phyloP scores from a whole-genome alignment of 1,140 invertebrate genomes.

The Drosophila quadrilineata region DNA sequence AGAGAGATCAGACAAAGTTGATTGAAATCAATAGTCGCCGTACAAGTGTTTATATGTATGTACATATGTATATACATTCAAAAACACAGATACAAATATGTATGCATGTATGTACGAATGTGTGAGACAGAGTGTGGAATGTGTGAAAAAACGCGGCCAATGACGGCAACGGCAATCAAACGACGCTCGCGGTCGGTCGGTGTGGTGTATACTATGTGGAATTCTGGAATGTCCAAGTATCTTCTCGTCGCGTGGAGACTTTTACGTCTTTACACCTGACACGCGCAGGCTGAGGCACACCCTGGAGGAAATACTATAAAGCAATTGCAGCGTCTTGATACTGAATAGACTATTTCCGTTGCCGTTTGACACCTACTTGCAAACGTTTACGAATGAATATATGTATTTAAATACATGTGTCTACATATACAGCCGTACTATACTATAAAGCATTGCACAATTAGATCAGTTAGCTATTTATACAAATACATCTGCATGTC shows the following conservation, averaged over 20 bases:
- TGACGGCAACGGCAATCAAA: conserved; percentile 61
- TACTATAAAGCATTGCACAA: conserved; percentile 24
- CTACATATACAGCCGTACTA: neutral
- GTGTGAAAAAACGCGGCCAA: conserved; percentile 77
- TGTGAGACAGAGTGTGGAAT: conserved; percentile 56
- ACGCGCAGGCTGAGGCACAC: conserved; percentile 36
- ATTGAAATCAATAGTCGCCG: conserved; percentile 74
- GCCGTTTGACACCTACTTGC: neutral
- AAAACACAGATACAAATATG: neutral
- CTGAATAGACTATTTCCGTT: conserved; percentile 9
- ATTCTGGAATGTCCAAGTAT: conserved; percentile 69
- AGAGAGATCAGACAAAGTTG: conserved; percentile 53
- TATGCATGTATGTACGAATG: conserved; percentile 17
- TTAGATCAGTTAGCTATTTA: conserved; percentile 6
- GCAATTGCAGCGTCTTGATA: conserved; percentile 16
- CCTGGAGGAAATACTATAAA: conserved; percentile 19
- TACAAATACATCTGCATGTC: too few species aligned
- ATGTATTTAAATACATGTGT: neutral
- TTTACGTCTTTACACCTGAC: conserved; percentile 57
- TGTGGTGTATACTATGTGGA: conserved; percentile 50
- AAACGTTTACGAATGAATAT: neutral
- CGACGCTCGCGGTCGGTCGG: conserved; percentile 27
- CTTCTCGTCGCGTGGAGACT: conserved; percentile 34
- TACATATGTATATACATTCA: conserved; percentile 4
- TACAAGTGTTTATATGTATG: conserved; percentile 51